These are phyloP conservation scores for Antheraea pernyi DNA, from an alignment of 1,140 invertebrate species.

Conservation along the genomic window DNA sequence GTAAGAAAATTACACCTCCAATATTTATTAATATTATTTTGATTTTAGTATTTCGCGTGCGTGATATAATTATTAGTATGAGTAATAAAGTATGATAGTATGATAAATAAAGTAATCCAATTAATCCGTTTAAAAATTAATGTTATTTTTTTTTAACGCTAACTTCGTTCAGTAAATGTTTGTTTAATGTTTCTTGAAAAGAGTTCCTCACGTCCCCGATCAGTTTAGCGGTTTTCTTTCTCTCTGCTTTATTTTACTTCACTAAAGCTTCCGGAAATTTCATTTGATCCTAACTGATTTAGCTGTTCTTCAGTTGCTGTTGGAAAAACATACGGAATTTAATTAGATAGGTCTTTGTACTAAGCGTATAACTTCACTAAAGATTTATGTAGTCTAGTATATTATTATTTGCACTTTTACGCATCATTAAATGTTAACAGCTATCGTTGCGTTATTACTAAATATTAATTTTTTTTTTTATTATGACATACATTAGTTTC, in stretches of 20 bases:
- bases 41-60: too few species aligned
- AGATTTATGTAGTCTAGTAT: neutral
- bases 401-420: neutral
- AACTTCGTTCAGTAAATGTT: slow-evolving; percentile 29
- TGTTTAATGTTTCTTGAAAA: slow-evolving; percentile 39
- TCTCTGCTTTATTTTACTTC: slow-evolving; percentile 25
- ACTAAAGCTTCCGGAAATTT: slow-evolving; percentile 19
- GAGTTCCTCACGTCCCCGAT: slow-evolving; percentile 34
- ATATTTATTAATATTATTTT: too few species aligned
- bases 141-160: neutral
- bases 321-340: slow-evolving; percentile 11
- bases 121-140: neutral
- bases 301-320: slow-evolving; percentile 11
- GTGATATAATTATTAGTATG: too few species aligned
- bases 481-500: too few species aligned
- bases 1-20: too few species aligned
- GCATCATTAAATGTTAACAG: neutral
- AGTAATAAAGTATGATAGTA: too few species aligned
- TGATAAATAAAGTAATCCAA: neutral
- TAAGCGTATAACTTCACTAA: neutral
- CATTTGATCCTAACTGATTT: slow-evolving; percentile 23
- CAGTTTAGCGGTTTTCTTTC: slow-evolving; percentile 21
- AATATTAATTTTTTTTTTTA: too few species aligned
- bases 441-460: too few species aligned
- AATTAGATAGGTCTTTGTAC: slow-evolving; percentile 12